A percentile compares a stretch with the other conserved stretches of the same genome.
phyloP scores from a whole-genome alignment of 2,888 invertebrate species.

The Tenthredo mesomela region DNA sequence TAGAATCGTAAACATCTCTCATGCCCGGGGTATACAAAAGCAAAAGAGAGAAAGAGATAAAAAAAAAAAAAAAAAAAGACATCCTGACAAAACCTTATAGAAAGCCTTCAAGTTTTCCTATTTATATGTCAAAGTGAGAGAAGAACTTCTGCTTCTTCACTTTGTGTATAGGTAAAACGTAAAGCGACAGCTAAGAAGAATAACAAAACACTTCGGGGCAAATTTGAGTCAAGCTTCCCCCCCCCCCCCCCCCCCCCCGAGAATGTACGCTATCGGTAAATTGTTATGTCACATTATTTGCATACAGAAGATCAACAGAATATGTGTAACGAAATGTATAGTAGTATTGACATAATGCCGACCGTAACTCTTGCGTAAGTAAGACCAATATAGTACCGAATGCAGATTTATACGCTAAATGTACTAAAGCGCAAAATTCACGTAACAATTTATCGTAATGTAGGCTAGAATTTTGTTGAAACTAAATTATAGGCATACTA shows the following conservation, averaged over 20 bases:
- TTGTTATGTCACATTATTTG: conserved; percentile 36
- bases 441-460: conserved; percentile 4
- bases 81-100: neutral
- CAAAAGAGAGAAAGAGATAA: neutral
- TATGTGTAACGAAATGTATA: conserved; percentile 1
- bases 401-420: neutral
- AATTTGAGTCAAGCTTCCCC: neutral
- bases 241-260: neutral
- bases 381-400: neutral
- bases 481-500: neutral
- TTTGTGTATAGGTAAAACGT: neutral
- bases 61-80: no score
- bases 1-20: conserved; percentile 20
- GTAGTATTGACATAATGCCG: neutral
- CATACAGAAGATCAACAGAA: conserved; percentile 8
- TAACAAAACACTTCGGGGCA: neutral
- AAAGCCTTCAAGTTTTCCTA: conserved; percentile 21
- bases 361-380: conserved; percentile 14
- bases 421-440: neutral
- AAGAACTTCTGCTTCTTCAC: neutral
- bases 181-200: neutral
- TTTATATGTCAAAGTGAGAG: conserved; percentile 16
- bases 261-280: neutral
- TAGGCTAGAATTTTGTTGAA: neutral
- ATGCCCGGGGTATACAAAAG: neutral